Base-by-base conservation (phyloP, 2,113 vertebrate species). In the Mormoops blainvillei region DNA sequence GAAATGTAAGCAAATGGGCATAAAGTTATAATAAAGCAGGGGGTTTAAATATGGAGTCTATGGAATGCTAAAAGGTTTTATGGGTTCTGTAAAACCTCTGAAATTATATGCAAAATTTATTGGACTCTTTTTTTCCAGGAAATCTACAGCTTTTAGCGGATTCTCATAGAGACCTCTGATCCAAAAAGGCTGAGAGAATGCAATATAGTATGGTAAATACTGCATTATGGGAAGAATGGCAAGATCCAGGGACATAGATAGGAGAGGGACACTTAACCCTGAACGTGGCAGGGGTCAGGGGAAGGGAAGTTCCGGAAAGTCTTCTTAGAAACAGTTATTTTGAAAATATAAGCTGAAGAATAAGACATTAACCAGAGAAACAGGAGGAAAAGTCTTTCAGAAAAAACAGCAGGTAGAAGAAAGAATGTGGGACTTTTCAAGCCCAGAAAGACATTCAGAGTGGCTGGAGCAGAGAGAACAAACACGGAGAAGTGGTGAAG, bases 311-410 rank as follows among this genome's bases (percentile, higher is more conserved):
- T 48, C 50, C 8, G 50, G 67, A 78, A 91, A 86, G 1, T 88
- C 58, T 65, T 58, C 58, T 82, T 81, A 85, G 50, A 43, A 71
- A 83, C 67, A 77, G n/a, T 41, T 78, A 68, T 94, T 41, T 56
- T 73, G 14, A 73, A 93, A 91, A 71, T 65, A 70, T 52, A 84
- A 94, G n/a, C 24, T 82, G 41, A 97, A 96, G 20, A 96, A 52
- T n/a, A 41, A 31, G 36, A 83, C 1, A 1, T 71, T 80, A 89
- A 93, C 36, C 74, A 77, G 16, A 78, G 5, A 36, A 74, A 85
- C 11, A 48, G 54, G 52, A 92, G 11, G 43, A 63, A 38, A 56
- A 24, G 68, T 52, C 36, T 56, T 71, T 80, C 26, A 68, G 70
- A 84, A 63, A 67, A 96, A 82, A 16, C 7, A 50, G 18, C 38